Evolutionary conservation across 2,888 invertebrate species (phyloP).

Genomic region (Tillus elongatus): DNA sequence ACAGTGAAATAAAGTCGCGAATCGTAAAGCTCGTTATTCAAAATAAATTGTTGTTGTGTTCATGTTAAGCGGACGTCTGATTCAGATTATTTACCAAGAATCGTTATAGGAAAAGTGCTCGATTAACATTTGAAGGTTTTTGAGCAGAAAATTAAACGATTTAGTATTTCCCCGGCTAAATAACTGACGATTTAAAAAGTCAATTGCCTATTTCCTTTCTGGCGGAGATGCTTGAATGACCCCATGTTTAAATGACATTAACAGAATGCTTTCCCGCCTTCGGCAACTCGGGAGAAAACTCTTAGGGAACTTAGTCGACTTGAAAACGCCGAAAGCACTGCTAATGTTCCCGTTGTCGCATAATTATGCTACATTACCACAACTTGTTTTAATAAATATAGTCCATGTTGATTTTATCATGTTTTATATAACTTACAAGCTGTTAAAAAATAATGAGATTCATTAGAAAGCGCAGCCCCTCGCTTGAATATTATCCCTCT

Average conservation of each 20-base stretch:
- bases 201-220: constrained; percentile 36
- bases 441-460: constrained; percentile 14
- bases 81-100: too few relatives aligned
- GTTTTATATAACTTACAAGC: constrained; percentile 14
- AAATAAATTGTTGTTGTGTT: too few relatives aligned
- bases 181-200: constrained; percentile 33
- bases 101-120: too few relatives aligned
- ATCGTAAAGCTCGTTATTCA: too few relatives aligned
- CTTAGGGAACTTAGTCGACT: constrained; percentile 20
- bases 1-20: too few relatives aligned
- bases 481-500: too few relatives aligned
- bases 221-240: constrained; percentile 32
- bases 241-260: constrained; percentile 35
- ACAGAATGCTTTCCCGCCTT: constrained; percentile 29
- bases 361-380: constrained; percentile 25
- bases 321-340: constrained; percentile 19
- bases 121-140: constrained; percentile 26
- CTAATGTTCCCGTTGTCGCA: constrained; percentile 24
- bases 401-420: constrained; percentile 17
- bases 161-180: constrained; percentile 18
- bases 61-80: too few relatives aligned
- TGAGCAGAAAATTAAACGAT: constrained; percentile 24
- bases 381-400: constrained; percentile 27
- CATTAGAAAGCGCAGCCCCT: too few relatives aligned
- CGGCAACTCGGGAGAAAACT: constrained; percentile 23